Conservation (phyloP, 2,888 invertebrate genomes). For the Clepsis dumicolana region DNA sequence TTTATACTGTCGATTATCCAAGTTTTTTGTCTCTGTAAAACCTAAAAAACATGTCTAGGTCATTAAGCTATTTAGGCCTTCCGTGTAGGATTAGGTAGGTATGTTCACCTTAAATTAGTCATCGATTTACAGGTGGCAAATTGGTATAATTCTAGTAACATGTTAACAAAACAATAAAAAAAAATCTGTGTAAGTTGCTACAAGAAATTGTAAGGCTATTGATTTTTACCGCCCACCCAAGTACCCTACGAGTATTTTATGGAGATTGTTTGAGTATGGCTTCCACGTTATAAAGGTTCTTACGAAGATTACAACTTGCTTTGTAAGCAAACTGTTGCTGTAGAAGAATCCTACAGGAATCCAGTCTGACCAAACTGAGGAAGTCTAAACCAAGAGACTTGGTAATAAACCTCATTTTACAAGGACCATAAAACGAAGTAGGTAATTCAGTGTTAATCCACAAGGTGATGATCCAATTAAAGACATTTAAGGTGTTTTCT, state of each 20-base stretch:
- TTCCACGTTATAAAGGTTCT: constrained; percentile 41
- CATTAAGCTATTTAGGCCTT: too few species aligned
- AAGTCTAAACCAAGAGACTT: not conserved
- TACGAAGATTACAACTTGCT: constrained; percentile 43
- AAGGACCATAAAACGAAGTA: not conserved
- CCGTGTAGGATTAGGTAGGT: too few species aligned
- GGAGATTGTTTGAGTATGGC: constrained; percentile 42
- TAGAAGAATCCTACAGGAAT: not conserved
- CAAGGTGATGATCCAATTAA: constrained; percentile 36
- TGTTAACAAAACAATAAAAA: too few species aligned
- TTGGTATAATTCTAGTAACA: too few species aligned
- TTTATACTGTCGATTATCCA: too few species aligned
- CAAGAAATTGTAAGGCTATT: not conserved
- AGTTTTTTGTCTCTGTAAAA: too few species aligned
- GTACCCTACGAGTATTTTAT: constrained; percentile 18
- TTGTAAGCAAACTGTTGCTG: constrained; percentile 39
- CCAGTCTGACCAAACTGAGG: not conserved
- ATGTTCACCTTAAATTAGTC: too few species aligned
- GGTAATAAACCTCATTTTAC: constrained; percentile 23
- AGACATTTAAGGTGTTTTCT: constrained; percentile 20
- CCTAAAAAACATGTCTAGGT: too few species aligned
- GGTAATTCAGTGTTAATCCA: constrained; percentile 35
- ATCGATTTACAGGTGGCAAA: too few species aligned
- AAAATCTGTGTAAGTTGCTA: not conserved
- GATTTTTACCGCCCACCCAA: not conserved